These are phyloP conservation scores for Rhadinocentrus ornatus DNA, from an alignment of 2,797 vertebrate species.

Conservation along the genomic window DNA sequence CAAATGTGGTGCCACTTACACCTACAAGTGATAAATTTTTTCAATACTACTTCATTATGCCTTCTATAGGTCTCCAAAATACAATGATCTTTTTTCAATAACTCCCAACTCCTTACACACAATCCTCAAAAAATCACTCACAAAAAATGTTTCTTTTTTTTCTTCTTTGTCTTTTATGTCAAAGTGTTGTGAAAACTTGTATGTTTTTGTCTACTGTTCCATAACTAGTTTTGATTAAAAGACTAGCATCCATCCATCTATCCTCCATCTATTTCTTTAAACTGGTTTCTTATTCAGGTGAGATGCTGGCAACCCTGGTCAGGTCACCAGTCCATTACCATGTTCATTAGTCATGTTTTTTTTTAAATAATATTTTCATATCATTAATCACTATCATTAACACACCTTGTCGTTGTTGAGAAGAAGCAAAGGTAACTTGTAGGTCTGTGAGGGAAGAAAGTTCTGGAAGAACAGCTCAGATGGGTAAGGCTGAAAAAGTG, in stretches of 20 bases:
- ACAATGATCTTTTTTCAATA: slow-evolving; percentile 31
- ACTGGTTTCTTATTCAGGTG: not conserved
- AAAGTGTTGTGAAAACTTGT: not conserved
- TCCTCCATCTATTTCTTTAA: not conserved
- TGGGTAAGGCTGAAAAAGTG: slow-evolving; percentile 88
- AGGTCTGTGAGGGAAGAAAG: slow-evolving; percentile 82
- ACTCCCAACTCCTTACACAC: slow-evolving; percentile 4
- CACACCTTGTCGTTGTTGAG: slow-evolving; percentile 88
- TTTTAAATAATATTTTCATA: not conserved
- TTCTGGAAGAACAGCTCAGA: slow-evolving; percentile 90
- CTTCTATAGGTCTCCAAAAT: slow-evolving; percentile 34
- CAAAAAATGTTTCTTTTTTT: not conserved
- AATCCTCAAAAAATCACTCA: not conserved
- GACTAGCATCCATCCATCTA: not conserved
- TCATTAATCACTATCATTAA: not conserved
- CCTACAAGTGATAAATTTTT: slow-evolving; percentile 14
- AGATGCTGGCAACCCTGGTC: too few species aligned
- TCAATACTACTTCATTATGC: slow-evolving; percentile 21
- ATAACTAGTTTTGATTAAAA: not conserved
- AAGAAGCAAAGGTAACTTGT: slow-evolving; percentile 82
- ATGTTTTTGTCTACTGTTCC: not conserved
- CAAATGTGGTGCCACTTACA: slow-evolving; percentile 18
- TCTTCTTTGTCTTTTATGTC: not conserved
- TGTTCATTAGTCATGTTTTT: not conserved
- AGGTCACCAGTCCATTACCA: not conserved